phyloP scores from a whole-genome alignment of 2,888 invertebrate species.

The Polia nebulosa region DNA sequence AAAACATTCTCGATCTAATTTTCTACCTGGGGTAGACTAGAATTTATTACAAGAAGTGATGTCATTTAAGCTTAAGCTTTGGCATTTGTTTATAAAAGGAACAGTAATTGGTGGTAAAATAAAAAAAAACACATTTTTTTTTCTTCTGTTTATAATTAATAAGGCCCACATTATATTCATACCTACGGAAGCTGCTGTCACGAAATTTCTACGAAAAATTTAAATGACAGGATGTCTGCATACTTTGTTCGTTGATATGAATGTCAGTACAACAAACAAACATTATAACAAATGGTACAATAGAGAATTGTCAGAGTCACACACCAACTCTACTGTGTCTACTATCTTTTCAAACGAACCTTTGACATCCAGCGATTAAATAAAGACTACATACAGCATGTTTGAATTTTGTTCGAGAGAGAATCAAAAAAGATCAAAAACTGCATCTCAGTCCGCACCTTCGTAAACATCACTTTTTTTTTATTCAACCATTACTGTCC shows the following conservation, averaged over 20 bases:
- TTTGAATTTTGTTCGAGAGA: not conserved
- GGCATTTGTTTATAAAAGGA: too few species aligned
- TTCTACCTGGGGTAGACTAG: too few species aligned
- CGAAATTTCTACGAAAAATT: conserved; percentile 1
- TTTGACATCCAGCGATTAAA: conserved; percentile 19
- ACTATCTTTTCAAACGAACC: conserved; percentile 18
- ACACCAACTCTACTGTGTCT: conserved; percentile 16
- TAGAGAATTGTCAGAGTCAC: conserved; percentile 19
- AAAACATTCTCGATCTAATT: too few species aligned
- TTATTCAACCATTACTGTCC: too few species aligned
- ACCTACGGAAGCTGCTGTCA: not conserved
- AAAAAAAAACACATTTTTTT: too few species aligned
- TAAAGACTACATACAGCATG: conserved; percentile 29
- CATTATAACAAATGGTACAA: not conserved
- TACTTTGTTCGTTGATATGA: not conserved
- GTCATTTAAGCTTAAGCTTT: too few species aligned
- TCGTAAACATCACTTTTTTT: too few species aligned
- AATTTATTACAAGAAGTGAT: too few species aligned
- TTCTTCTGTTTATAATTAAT: too few species aligned
- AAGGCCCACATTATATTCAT: not conserved
- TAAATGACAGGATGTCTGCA: conserved; percentile 27
- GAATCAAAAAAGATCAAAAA: too few species aligned
- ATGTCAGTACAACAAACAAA: not conserved
- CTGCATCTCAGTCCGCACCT: too few species aligned
- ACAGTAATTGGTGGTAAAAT: too few species aligned